Conservation (phyloP, 2,113 vertebrate genomes). For the Melospiza melodia region DNA sequence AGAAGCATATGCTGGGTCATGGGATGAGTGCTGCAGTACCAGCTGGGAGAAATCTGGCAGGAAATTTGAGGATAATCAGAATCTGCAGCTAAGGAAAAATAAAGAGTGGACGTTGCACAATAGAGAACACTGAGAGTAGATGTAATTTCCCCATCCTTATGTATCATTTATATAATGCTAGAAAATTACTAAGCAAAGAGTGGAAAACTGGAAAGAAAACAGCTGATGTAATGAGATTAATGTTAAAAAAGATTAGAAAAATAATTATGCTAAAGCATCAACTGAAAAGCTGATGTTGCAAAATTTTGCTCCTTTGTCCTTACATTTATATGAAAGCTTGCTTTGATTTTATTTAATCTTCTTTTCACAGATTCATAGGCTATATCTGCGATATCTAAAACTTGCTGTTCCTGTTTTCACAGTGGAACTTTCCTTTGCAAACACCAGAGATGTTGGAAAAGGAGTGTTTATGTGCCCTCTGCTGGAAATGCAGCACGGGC, state of each 20-base stretch:
- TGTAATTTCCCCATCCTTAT: not conserved
- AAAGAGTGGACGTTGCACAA: not conserved
- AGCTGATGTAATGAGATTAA: not conserved
- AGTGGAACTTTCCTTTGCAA: not conserved
- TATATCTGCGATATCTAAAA: not conserved
- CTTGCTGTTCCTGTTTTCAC: not conserved
- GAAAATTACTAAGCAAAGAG: constrained; percentile 16
- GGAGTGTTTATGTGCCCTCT: constrained; percentile 38
- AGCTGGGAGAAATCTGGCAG: constrained; percentile 16
- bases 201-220: not conserved
- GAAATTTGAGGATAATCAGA: not conserved
- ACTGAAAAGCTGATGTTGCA: not conserved
- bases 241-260: not conserved
- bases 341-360: not conserved
- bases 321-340: not conserved
- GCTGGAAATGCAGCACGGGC: constrained; percentile 9
- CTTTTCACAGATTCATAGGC: not conserved
- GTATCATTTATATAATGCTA: not conserved
- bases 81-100: not conserved
- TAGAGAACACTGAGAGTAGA: not conserved
- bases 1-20: constrained; percentile 9
- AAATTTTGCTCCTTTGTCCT: not conserved
- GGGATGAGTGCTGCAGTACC: not conserved
- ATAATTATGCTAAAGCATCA: not conserved
- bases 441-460: not conserved